Base-by-base conservation (phyloP, 1,140 invertebrate species). In the Eueides isabella region DNA sequence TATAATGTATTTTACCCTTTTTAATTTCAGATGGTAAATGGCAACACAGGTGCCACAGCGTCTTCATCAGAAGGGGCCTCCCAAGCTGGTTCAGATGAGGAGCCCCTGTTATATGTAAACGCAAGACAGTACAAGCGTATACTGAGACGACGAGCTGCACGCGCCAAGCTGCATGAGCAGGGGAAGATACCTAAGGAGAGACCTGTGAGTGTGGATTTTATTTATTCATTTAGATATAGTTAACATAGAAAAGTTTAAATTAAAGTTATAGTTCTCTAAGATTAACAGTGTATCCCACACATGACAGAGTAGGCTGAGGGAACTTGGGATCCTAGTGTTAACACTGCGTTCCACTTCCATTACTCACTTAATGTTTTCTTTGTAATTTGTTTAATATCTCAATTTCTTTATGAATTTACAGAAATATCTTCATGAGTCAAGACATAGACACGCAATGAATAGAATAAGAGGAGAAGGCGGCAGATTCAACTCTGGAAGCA, bases 361-460 rank as follows among this genome's bases (percentile, higher is more conserved):
- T 31, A 31, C 7, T 31, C 3, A 31, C 3, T 31, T 3, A 31
- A 31, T 31, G 3, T 5, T 31, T 31, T 3, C 31, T 5, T 31
- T 7, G 7, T 31, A 31, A 31, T 31, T 3, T 31, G 31, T n/a
- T n/a, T n/a, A 31, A 5, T 31, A 31, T 31, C 31, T 31, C 3
- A 31, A 31, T 7, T 31, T 31, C 31, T 31, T 5, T 7, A 31
- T 7, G 3, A 31, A 77, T 3, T 94, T 95, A 38, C 90, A 98
- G 97, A 99, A 99, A 98, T 99, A 99, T 90, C 94, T 99, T n/a
- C 99, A 99, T 83, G 99, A 99, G 94, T 99, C 98, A 11, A 94
- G 99, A 71, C 99, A 99, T 94, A 94, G 97, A 81, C 99, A 99
- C 89, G 99, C 99, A 0, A 98, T 99, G 97, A 99, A 99, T 90